Evolutionary conservation across 2,113 vertebrate species (phyloP).

Genomic region (Epinephelus moara): DNA sequence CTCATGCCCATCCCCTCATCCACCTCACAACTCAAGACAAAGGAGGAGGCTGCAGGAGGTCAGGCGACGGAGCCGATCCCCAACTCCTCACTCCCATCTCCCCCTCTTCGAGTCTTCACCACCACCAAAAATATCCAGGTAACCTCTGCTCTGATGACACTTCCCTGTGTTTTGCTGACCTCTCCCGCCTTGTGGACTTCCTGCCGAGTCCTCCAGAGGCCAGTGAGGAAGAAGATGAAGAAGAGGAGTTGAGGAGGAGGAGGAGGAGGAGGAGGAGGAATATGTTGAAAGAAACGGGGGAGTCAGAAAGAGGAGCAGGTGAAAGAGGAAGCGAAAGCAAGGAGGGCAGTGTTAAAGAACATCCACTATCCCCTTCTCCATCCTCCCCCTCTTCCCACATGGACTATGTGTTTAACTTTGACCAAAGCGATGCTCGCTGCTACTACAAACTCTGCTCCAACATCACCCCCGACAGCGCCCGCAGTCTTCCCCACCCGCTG

Average conservation of each 20-base stretch:
- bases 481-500: slow-evolving; percentile 57
- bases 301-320: slow-evolving; percentile 10
- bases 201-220: slow-evolving; percentile 79
- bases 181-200: slow-evolving; percentile 78
- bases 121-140: slow-evolving; percentile 14
- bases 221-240: slow-evolving; percentile 64
- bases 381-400: slow-evolving; percentile 41
- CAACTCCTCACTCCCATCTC: slow-evolving; percentile 29
- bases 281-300: not conserved
- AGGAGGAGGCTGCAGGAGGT: slow-evolving; percentile 31
- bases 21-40: slow-evolving; percentile 20
- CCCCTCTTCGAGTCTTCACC: slow-evolving; percentile 4
- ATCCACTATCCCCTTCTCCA: not conserved
- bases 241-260: slow-evolving; percentile 62
- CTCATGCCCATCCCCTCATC: slow-evolving; percentile 71
- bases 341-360: slow-evolving; percentile 19
- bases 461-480: slow-evolving; percentile 86
- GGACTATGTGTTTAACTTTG: slow-evolving; percentile 83
- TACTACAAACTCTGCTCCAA: slow-evolving; percentile 90
- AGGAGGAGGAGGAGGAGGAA: slow-evolving; percentile 36
- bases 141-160: slow-evolving; percentile 62
- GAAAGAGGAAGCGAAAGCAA: slow-evolving; percentile 20
- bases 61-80: slow-evolving; percentile 59
- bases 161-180: slow-evolving; percentile 85
- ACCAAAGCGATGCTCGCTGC: slow-evolving; percentile 79